These are phyloP conservation scores for Struthidea cinerea DNA, from an alignment of 2,113 vertebrate genomes.

Conservation along the genomic window DNA sequence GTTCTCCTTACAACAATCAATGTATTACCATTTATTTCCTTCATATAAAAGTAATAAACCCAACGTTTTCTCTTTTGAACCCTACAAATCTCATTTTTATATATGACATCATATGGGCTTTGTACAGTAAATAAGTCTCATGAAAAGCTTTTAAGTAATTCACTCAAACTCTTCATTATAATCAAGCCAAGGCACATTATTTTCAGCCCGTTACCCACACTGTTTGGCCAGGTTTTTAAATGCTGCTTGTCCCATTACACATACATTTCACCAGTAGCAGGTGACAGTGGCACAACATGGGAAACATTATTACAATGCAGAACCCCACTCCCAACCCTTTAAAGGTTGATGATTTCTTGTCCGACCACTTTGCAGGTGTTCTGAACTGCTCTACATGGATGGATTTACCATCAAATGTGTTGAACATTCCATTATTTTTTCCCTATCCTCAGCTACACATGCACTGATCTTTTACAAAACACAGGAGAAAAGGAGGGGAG, in stretches of 20 bases:
- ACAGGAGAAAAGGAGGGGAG: background rate
- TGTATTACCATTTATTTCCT: background rate
- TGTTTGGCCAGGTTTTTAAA: background rate
- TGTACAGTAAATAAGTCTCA: background rate
- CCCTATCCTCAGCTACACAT: background rate
- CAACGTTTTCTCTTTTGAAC: background rate
- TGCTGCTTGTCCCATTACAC: background rate
- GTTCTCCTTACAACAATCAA: background rate
- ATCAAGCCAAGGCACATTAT: background rate
- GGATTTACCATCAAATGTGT: background rate
- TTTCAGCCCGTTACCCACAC: background rate
- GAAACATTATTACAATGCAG: background rate
- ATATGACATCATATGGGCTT: fast-evolving
- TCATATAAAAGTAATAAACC: background rate
- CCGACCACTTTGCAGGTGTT: background rate
- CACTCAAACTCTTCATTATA: background rate
- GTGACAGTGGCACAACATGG: background rate
- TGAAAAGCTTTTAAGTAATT: background rate
- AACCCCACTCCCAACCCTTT: background rate
- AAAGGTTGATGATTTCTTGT: background rate
- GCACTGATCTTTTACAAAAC: background rate
- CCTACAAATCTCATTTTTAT: background rate
- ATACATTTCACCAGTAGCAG: background rate
- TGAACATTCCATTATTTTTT: background rate
- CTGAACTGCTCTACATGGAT: background rate